These are phyloP conservation scores for Leptocoma aspasia DNA, from an alignment of 2,113 vertebrate species.

Conservation along the genomic window DNA sequence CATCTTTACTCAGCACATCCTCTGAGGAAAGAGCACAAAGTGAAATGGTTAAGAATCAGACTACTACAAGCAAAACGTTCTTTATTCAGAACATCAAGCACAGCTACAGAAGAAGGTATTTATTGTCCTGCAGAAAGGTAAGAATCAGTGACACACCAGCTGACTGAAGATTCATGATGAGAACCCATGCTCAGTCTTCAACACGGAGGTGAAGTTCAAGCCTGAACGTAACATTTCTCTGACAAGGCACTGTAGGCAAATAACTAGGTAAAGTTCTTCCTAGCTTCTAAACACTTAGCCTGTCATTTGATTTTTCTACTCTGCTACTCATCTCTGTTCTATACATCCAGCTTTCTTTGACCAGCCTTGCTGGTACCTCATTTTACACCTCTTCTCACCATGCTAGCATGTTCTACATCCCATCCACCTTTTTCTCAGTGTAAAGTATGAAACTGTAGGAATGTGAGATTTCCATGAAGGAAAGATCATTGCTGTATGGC, in stretches of 20 bases:
- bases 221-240: neutral
- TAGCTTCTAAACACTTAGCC: neutral
- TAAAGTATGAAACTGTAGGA: neutral
- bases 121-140: neutral
- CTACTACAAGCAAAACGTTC: neutral
- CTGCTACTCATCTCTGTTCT: neutral
- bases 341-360: neutral
- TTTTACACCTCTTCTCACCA: neutral
- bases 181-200: neutral
- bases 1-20: conserved; percentile 92
- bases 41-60: neutral
- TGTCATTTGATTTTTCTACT: neutral
- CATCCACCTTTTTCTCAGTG: neutral
- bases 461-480: neutral
- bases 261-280: neutral
- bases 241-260: neutral
- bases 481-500: neutral
- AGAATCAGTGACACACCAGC: neutral
- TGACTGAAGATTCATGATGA: neutral
- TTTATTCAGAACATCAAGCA: neutral
- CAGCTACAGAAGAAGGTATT: neutral
- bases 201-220: neutral
- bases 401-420: neutral
- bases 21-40: conserved; percentile 74
- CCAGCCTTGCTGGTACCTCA: neutral